Base-by-base conservation (phyloP, 2,797 vertebrate species). In the Nyctalus aviator region DNA sequence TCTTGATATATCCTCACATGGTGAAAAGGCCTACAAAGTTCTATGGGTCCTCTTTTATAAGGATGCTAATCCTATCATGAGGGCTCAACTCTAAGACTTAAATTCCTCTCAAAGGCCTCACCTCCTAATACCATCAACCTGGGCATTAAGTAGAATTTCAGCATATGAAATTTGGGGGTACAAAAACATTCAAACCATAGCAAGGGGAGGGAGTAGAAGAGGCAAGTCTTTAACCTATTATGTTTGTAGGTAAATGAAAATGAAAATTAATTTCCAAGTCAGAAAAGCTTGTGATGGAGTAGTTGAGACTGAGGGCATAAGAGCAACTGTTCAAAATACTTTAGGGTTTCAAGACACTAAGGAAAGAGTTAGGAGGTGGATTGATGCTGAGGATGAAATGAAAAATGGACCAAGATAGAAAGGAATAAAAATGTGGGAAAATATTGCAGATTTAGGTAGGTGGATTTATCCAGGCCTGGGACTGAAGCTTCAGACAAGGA, bases 211-310 rank as follows among this genome's bases (percentile, higher is more conserved):
- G 37, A 17, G 4, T 6, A 20, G 57, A 46, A 11, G 37, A 84
- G 10, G 17, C 7, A 59, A 89, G 35, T 3, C 13, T 85, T 86
- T 25, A 78, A 48, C 57, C 15, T 92, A 11, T 88, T 69, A 69
- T 27, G 35, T 89, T 64, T 69, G 12, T 10, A 59, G 46, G 0
- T 50, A 87, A 90, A 68, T n/a, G 21, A 57, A 91, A 78, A 71
- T 17, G 6, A 89, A 82, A 35, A 55, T 77, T 77, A 48, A 82
- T 73, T 91, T 94, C 13, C 59, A 82, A 62, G 55, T 57, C 62
- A 72, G 48, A 27, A 73, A 13, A 48, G 8, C 2, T 62, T 64
- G 2, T 59, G 25, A 84, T 71, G 25, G 27, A 41, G 8, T 68
- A 69, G 17, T 11, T 3, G 13, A 88, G 32, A 68, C 10, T 73